Conservation (phyloP, 1,140 invertebrate genomes). For the Pogonomyrmex barbatus region DNA sequence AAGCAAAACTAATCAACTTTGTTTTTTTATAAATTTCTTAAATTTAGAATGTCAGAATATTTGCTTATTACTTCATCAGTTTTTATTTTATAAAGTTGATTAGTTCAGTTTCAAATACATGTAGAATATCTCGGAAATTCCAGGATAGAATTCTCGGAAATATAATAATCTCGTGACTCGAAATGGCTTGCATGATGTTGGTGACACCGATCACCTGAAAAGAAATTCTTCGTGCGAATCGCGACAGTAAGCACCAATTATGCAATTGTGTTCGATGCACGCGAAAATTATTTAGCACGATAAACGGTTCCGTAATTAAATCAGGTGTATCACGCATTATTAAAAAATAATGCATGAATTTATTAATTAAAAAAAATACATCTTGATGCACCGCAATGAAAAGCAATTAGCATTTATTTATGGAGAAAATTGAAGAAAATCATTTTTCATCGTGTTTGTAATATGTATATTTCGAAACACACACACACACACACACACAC, state of each 20-base stretch:
- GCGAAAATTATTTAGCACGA: neutral
- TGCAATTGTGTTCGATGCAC: conserved; percentile 10
- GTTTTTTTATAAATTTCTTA: neutral
- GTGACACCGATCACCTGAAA: neutral
- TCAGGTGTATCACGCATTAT: neutral
- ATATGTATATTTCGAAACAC: neutral
- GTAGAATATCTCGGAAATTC: neutral
- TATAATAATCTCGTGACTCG: conserved; percentile 8
- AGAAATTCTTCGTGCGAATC: conserved; percentile 17
- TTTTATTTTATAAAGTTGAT: neutral
- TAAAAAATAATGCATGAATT: neutral
- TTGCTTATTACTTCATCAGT: neutral
- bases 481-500: no score
- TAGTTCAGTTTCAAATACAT: neutral
- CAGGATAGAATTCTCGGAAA: neutral
- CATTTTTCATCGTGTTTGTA: neutral
- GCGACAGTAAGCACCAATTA: conserved; percentile 27
- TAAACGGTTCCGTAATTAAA: conserved; percentile 31
- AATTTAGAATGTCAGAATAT: neutral
- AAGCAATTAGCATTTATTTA: conserved; percentile 2
- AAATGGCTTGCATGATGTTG: neutral
- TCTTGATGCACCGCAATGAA: neutral
- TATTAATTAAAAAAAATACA: neutral
- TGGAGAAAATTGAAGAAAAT: neutral
- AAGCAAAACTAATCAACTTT: neutral